Conservation (phyloP, 2,797 vertebrate genomes). For the Coranthus polyacanthus region DNA sequence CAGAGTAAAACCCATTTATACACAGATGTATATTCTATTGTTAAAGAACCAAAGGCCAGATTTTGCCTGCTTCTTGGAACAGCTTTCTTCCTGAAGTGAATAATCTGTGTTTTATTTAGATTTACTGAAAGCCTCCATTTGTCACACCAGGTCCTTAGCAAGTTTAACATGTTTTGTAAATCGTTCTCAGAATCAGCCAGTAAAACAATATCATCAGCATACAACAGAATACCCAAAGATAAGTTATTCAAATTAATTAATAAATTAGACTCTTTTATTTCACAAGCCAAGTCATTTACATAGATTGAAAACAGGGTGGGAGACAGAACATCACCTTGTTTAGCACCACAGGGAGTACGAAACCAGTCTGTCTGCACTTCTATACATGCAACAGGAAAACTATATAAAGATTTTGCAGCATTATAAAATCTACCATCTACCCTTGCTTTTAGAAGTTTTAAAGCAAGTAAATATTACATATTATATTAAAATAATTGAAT, state of each 20-base stretch:
- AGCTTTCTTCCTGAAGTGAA: too few species aligned
- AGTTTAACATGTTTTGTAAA: not conserved
- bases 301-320: not conserved
- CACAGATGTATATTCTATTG: not conserved
- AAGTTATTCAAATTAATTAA: not conserved
- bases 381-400: not conserved
- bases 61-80: not conserved
- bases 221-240: not conserved
- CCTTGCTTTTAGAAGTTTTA: slow-evolving; percentile 1
- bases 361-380: not conserved
- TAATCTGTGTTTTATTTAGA: not conserved
- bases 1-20: not conserved
- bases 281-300: not conserved
- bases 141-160: too few species aligned
- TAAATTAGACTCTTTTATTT: not conserved
- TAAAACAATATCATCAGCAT: not conserved
- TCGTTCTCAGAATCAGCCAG: not conserved
- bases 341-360: too few species aligned
- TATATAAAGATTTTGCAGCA: not conserved
- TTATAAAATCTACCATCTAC: not conserved
- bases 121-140: not conserved
- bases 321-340: slow-evolving; percentile 6
- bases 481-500: too few species aligned
- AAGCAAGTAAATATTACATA: not conserved
- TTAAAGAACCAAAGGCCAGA: not conserved